phyloP scores from a whole-genome alignment of 2,888 invertebrate species.

The Troilus luridus region DNA sequence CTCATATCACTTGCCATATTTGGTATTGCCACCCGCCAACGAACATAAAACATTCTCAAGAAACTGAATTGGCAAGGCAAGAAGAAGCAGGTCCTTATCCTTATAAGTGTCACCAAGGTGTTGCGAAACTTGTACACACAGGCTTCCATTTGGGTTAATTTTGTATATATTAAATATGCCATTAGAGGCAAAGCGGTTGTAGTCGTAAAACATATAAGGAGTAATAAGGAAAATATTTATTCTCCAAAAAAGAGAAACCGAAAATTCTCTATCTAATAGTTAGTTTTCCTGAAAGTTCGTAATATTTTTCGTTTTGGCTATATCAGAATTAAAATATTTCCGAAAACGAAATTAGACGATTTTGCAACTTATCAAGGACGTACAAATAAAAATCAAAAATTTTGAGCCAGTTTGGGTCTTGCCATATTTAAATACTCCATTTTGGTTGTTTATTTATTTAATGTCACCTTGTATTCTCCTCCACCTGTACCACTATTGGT shows the following conservation, averaged over 20 bases:
- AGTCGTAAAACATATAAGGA: not conserved
- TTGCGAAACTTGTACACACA: not conserved
- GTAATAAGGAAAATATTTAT: not conserved
- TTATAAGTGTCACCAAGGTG: not conserved
- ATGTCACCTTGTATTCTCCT: too few relatives aligned
- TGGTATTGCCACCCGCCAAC: not conserved
- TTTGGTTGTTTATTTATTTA: too few relatives aligned
- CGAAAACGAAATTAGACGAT: too few relatives aligned
- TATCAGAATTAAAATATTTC: not conserved
- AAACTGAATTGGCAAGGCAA: not conserved
- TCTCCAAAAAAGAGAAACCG: not conserved
- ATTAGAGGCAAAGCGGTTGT: not conserved
- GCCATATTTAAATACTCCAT: too few relatives aligned
- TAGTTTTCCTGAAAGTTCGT: not conserved
- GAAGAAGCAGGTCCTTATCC: not conserved
- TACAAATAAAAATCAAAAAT: too few relatives aligned
- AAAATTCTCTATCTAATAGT: not conserved
- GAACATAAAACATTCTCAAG: not conserved
- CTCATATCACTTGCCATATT: not conserved
- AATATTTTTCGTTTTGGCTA: not conserved
- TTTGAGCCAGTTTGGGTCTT: too few relatives aligned
- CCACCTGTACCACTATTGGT: too few relatives aligned
- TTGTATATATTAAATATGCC: constrained; percentile 19
- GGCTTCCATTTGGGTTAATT: not conserved
- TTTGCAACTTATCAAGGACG: too few relatives aligned